Base-by-base conservation (phyloP, 1,140 invertebrate species). In the Notospermus geniculatus region DNA sequence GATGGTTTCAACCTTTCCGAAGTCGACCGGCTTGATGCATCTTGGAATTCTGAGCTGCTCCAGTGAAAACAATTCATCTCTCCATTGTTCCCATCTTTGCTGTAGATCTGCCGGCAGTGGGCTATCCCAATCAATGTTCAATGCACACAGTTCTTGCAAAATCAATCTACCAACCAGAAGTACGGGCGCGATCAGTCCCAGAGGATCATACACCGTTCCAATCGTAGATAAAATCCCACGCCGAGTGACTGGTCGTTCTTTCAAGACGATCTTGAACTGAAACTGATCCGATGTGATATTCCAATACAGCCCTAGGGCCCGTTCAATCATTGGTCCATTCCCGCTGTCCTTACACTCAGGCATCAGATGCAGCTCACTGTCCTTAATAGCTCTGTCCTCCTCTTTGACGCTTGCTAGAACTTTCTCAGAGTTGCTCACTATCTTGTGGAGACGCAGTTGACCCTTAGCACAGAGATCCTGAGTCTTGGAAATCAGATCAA, bases 291-390 rank as follows among this genome's bases (percentile, higher is more conserved):
- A 64, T 19, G 71, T 61, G 9, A 72, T 54, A 57, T 53, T 57
- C 71, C 69, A 73, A 13, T 62, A 53, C 4, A 73, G 45, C 17
- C 67, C 71, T 7, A 72, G 46, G 11, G 66, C 58, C 50, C 63
- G 60, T 57, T 71, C 63, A 19, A 67, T 41, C 19, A 64, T 66
- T 59, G 71, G 46, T 36, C 57, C 46, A 23, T 73, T 68, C 25
- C 39, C 28, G 2, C n/a, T n/a, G n/a, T n/a, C n/a, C n/a, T n/a
- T n/a, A n/a, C n/a, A n/a, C n/a, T n/a, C n/a, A 22, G 11, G 2
- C 23, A 54, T 60, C 58, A 66, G 53, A n/a, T 72, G 64, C 5
- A 72, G 28, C 57, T 57, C 22, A 32, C 67, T 66, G 1, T 66
- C 25, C 32, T 64, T 62, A 22, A 57, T 57, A 7, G 63, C 60